Conservation (phyloP, 2,888 invertebrate species). For the Nomada ruficornis region DNA sequence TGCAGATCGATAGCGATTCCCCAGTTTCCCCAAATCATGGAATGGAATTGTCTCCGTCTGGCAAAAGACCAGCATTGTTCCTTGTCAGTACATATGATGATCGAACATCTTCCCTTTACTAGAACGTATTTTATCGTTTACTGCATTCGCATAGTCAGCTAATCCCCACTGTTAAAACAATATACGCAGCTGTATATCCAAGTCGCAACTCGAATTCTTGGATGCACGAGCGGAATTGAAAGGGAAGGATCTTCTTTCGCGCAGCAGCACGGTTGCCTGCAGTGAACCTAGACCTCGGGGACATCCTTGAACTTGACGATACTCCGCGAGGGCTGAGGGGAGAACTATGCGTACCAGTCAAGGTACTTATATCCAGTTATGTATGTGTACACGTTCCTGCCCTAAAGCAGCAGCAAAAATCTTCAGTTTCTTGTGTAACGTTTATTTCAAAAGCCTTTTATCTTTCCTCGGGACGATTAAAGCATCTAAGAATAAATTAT, state of each 20-base stretch:
- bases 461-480: slow-evolving; percentile 7
- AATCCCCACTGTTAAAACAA: slow-evolving; percentile 52
- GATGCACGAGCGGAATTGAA: slow-evolving; percentile 40
- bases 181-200: slow-evolving; percentile 48
- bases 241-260: slow-evolving; percentile 39
- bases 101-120: not conserved
- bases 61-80: no score
- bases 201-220: slow-evolving; percentile 46
- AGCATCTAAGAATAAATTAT: slow-evolving; percentile 9
- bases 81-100: no score
- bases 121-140: slow-evolving; percentile 29
- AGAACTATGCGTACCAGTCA: slow-evolving; percentile 49
- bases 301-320: slow-evolving; percentile 69
- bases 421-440: slow-evolving; percentile 31
- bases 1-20: slow-evolving; percentile 53
- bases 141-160: slow-evolving; percentile 34
- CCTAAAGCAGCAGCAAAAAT: not conserved
- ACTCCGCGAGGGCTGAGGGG: slow-evolving; percentile 52
- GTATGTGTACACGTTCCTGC: slow-evolving; percentile 6
- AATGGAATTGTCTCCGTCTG: no score
- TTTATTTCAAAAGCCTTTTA: not conserved
- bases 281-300: slow-evolving; percentile 63
- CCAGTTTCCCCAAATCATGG: slow-evolving; percentile 19
- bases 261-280: slow-evolving; percentile 26
- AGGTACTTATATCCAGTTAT: slow-evolving; percentile 51